phyloP scores from a whole-genome alignment of 2,888 invertebrate genomes.

The Meiosimyza platycephala region DNA sequence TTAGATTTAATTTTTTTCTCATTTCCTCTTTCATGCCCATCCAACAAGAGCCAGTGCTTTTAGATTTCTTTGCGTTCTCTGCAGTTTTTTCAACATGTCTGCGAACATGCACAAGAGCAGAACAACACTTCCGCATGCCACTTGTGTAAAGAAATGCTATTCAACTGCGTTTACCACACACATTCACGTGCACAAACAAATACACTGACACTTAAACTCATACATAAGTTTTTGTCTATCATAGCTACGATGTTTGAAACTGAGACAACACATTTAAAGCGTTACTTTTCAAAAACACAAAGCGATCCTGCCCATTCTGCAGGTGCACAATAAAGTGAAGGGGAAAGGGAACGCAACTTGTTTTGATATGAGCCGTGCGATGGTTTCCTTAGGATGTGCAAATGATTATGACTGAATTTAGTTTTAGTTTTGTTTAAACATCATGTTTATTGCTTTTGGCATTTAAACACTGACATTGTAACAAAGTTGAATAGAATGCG shows the following conservation, averaged over 20 bases:
- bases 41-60: neutral
- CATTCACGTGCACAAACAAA: slow-evolving; percentile 10
- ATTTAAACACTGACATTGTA: too few species aligned
- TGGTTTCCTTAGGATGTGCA: slow-evolving; percentile 1
- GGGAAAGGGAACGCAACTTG: neutral
- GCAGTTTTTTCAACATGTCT: slow-evolving; percentile 20
- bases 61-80: neutral
- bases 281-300: slow-evolving; percentile 16
- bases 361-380: neutral
- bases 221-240: slow-evolving; percentile 3
- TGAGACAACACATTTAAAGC: slow-evolving; percentile 29
- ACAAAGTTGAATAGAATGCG: too few species aligned
- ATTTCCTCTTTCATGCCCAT: neutral
- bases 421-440: slow-evolving; percentile 17
- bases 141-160: slow-evolving; percentile 6
- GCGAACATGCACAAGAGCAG: slow-evolving; percentile 33
- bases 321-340: neutral
- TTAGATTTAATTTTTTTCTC: too few species aligned
- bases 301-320: neutral
- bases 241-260: slow-evolving; percentile 7
- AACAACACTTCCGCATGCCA: slow-evolving; percentile 32
- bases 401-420: slow-evolving; percentile 21
- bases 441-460: too few species aligned
- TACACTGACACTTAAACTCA: slow-evolving; percentile 5
- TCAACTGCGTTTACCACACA: slow-evolving; percentile 6